Percentiles rank a stretch among this genome's conserved stretches.
Conservation (phyloP, 2,888 invertebrate genomes). For the Sclerodermus sp. region DNA sequence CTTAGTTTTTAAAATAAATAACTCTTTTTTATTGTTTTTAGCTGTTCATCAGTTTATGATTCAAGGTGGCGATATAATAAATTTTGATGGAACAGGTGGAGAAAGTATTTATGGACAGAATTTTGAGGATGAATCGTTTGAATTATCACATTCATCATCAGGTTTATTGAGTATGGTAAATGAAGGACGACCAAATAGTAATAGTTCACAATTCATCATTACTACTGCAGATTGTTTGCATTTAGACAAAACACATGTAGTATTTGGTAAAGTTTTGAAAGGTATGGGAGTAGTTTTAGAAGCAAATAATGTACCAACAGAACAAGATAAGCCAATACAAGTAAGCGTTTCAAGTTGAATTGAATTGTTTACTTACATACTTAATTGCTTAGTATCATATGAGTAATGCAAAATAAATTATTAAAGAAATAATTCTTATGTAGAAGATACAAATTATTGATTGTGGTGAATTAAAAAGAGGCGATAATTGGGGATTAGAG, state of each 20-base stretch:
- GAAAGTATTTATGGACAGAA: constrained; percentile 91
- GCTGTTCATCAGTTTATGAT: constrained; percentile 88
- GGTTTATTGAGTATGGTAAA: constrained; percentile 82
- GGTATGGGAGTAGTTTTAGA: constrained; percentile 75
- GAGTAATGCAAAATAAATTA: not conserved
- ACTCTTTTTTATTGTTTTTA: constrained; percentile 50
- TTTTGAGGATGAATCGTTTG: constrained; percentile 91
- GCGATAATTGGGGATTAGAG: constrained; percentile 67
- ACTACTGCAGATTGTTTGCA: constrained; percentile 76
- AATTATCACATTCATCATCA: constrained; percentile 64
- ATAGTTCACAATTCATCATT: constrained; percentile 95
- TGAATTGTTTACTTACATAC: not conserved
- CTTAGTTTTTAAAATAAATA: not conserved
- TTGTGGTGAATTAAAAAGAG: constrained; percentile 71
- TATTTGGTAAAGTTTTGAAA: constrained; percentile 77
- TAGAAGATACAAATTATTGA: constrained; percentile 55
- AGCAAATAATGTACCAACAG: constrained; percentile 66
- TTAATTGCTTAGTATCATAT: too few relatives aligned
- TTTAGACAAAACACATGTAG: constrained; percentile 79
- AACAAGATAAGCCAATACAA: constrained; percentile 64
- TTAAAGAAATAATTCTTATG: not conserved
- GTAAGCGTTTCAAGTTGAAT: constrained; percentile 54
- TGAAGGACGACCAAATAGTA: constrained; percentile 76
- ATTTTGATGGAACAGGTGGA: constrained; percentile 83
- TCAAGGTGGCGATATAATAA: constrained; percentile 78